Percentiles rank a stretch among this genome's conserved stretches.
Conservation (phyloP, 2,113 vertebrate genomes). For the Anhinga anhinga region DNA sequence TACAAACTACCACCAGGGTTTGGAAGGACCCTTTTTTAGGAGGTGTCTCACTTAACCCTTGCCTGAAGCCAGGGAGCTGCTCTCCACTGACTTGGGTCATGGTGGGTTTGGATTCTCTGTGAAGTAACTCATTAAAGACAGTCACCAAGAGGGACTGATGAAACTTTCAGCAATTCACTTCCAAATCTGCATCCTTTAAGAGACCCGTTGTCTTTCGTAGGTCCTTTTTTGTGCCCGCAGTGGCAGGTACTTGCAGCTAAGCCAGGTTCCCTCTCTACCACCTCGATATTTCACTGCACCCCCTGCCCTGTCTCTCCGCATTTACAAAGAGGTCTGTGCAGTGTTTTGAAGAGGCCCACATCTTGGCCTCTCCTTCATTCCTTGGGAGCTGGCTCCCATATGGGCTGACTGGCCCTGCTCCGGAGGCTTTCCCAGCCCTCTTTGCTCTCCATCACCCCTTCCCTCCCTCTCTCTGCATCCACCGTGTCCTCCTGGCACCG, state of each 20-base stretch:
- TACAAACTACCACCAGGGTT: neutral
- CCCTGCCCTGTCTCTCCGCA: neutral
- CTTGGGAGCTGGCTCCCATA: neutral
- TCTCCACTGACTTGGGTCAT: neutral
- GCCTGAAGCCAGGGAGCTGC: neutral
- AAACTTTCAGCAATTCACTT: neutral
- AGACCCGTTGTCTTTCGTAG: neutral
- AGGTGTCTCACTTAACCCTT: neutral
- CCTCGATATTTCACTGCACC: neutral
- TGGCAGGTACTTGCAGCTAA: neutral
- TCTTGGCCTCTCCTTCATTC: neutral
- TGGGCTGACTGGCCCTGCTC: neutral
- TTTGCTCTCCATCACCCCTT: neutral
- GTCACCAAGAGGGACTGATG: neutral
- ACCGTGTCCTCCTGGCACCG: neutral
- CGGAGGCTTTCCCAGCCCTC: neutral
- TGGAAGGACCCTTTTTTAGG: neutral
- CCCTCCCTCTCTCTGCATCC: neutral
- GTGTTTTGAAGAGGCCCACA: rapidly evolving
- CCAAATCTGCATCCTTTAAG: neutral
- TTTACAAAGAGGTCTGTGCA: neutral
- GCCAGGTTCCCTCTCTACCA: neutral
- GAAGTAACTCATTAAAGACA: neutral
- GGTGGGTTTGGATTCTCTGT: neutral
- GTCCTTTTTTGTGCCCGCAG: neutral